phyloP scores from a whole-genome alignment of 2,113 vertebrate species.

The Saccopteryx bilineata region DNA sequence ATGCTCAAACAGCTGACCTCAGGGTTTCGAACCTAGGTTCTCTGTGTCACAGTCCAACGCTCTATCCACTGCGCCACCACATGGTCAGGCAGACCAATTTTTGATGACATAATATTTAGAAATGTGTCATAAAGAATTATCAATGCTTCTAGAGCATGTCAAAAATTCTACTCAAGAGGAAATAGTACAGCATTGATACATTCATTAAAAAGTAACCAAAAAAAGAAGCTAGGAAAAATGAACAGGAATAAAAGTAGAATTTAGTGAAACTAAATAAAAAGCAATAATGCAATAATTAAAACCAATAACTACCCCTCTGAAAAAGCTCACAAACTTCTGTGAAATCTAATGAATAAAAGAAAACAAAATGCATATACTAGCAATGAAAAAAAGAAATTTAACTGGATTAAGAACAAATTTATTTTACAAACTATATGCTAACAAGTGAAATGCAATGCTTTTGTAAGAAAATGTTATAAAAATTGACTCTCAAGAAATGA shows the following conservation, averaged over 20 bases:
- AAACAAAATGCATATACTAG: not conserved
- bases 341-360: constrained; percentile 11
- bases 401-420: not conserved
- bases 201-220: constrained; percentile 23
- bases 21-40: too few species aligned
- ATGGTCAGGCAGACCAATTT: not conserved
- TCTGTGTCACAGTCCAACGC: too few species aligned
- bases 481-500: not conserved
- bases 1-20: too few species aligned
- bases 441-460: not conserved
- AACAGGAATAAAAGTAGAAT: not conserved
- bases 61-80: too few species aligned
- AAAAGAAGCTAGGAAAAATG: not conserved
- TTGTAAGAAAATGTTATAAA: constrained; percentile 4
- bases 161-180: not conserved
- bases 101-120: not conserved
- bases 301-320: not conserved
- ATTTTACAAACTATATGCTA: not conserved
- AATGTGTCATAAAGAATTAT: not conserved
- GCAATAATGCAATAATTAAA: not conserved
- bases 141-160: not conserved
- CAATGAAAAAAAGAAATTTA: not conserved
- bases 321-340: not conserved
- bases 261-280: constrained; percentile 24
- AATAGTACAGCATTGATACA: not conserved